Evolutionary conservation across 2,113 vertebrate genomes (phyloP).

Genomic region (Centrocercus urophasianus): DNA sequence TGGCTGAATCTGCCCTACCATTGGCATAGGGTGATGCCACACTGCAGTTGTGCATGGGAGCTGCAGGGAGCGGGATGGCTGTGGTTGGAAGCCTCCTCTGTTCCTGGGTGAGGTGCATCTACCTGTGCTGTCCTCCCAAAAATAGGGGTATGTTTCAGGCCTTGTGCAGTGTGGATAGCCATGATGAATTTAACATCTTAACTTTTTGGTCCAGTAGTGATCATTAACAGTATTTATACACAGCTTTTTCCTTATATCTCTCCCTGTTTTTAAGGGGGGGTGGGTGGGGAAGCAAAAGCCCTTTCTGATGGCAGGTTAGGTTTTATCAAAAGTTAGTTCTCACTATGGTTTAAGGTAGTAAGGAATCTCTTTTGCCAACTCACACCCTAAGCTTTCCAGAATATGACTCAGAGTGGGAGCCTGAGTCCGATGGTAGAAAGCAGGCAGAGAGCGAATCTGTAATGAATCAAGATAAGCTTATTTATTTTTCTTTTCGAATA

Average conservation of each 20-base stretch:
- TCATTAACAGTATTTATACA: not conserved
- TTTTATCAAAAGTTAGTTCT: not conserved
- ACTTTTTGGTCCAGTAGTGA: not conserved
- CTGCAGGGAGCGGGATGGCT: not conserved
- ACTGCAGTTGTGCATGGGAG: not conserved
- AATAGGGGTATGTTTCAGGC: no score
- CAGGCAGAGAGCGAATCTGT: not conserved
- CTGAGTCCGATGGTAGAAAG: not conserved
- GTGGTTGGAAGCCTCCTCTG: not conserved
- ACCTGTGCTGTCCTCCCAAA: no score
- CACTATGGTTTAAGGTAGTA: not conserved
- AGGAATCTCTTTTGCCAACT: accelerated
- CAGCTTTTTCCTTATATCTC: not conserved
- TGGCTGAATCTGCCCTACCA: not conserved
- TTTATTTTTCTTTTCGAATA: not conserved
- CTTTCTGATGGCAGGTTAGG: no score
- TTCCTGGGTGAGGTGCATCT: not conserved
- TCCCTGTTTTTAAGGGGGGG: no score
- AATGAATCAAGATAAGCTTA: not conserved
- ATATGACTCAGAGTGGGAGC: not conserved
- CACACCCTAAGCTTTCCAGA: accelerated
- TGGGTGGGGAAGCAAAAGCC: no score
- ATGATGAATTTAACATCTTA: no score
- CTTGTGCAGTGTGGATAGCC: no score
- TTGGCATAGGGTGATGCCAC: not conserved